phyloP scores from a whole-genome alignment of 2,797 vertebrate species.

The Poliocrania exsul region DNA sequence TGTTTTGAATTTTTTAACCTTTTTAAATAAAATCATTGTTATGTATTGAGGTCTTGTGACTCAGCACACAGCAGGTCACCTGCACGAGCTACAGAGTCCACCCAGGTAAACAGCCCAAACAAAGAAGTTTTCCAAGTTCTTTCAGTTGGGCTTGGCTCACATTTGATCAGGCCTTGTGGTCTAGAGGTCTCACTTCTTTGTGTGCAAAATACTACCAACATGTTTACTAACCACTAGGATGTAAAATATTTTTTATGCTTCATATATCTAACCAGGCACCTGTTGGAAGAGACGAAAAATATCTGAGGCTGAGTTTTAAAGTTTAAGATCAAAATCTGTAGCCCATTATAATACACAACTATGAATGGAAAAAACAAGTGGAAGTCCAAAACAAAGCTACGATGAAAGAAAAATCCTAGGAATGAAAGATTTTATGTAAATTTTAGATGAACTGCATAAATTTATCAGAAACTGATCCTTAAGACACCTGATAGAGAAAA shows the following conservation, averaged over 20 bases:
- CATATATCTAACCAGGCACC: not conserved
- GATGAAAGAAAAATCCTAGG: not conserved
- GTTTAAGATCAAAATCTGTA: not conserved
- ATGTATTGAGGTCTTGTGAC: not conserved
- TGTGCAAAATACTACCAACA: not conserved
- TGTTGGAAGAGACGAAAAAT: not conserved
- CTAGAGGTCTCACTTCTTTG: not conserved
- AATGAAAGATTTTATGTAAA: not conserved
- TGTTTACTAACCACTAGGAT: not conserved
- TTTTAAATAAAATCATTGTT: not conserved
- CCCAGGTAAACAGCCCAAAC: not conserved
- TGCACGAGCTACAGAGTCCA: not conserved
- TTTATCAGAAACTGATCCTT: not conserved
- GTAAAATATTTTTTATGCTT: not conserved
- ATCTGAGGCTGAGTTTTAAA: not conserved
- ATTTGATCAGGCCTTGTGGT: accelerated
- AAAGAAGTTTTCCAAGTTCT: not conserved
- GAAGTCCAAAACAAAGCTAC: not conserved
- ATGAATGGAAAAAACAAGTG: not conserved
- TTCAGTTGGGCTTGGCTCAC: not conserved
- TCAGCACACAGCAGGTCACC: not conserved
- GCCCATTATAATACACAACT: not conserved
- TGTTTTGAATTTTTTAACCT: not conserved
- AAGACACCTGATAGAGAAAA: not conserved
- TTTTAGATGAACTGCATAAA: not conserved